A percentile compares a stretch with the other conserved stretches of the same genome.
Evolutionary conservation across 2,888 invertebrate species (phyloP).

Genomic region (Adelognathus sp.): DNA sequence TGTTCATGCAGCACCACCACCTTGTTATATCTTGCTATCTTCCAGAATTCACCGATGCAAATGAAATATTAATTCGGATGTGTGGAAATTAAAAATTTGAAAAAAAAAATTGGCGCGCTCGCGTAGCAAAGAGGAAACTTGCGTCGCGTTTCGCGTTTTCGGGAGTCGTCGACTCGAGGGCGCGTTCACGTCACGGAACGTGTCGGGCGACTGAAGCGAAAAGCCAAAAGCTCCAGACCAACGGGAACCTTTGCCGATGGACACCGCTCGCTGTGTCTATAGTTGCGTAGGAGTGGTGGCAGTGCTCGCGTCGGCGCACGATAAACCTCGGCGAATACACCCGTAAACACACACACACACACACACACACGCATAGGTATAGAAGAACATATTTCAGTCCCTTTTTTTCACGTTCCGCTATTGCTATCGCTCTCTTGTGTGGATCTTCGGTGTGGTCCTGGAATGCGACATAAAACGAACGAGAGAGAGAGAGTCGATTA

Average conservation of each 20-base stretch:
- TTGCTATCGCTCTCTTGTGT: background rate
- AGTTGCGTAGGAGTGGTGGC: conserved; percentile 24
- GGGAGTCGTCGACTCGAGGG: conserved; percentile 1
- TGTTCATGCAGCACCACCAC: background rate
- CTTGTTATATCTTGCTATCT: background rate
- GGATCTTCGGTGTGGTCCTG: background rate
- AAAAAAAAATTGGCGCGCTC: conserved; percentile 33
- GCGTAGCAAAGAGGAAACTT: background rate
- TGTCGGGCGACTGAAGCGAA: conserved; percentile 69
- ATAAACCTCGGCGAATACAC: background rate
- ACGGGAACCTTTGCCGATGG: conserved; percentile 19
- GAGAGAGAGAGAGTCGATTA: background rate
- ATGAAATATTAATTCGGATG: background rate
- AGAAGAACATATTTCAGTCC: background rate
- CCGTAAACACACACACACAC: background rate
- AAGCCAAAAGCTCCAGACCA: conserved; percentile 50
- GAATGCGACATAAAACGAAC: background rate
- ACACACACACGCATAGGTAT: background rate
- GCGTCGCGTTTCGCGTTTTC: too few species aligned
- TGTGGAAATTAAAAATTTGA: background rate
- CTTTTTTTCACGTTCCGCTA: background rate
- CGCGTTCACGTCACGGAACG: conserved; percentile 64
- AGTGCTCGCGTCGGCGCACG: conserved; percentile 16
- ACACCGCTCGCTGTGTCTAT: conserved; percentile 14
- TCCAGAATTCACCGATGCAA: background rate